phyloP scores from a whole-genome alignment of 2,113 vertebrate genomes.

The Scomber colias region DNA sequence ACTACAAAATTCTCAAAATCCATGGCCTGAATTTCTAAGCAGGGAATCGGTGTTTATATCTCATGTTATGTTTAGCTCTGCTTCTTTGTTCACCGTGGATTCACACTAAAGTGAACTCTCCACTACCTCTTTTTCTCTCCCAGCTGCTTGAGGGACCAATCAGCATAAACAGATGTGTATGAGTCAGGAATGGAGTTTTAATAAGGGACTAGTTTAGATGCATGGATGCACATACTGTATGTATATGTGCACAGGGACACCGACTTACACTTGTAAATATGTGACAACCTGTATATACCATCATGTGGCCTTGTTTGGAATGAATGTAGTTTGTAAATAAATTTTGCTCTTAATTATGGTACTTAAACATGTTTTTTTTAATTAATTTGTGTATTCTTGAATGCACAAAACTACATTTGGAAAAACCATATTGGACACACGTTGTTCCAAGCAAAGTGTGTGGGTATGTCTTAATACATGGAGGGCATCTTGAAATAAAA shows the following conservation, averaged over 20 bases:
- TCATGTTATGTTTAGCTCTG: not conserved
- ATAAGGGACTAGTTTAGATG: conserved; percentile 33
- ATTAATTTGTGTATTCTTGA: not conserved
- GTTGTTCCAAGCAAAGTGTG: too few species aligned
- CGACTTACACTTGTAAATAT: conserved; percentile 62
- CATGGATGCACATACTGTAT: conserved; percentile 38
- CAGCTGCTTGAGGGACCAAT: conserved; percentile 6
- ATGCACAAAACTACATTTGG: too few species aligned
- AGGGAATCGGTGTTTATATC: not conserved
- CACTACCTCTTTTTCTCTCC: conserved; percentile 20
- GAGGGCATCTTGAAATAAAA: too few species aligned
- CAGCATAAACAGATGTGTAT: not conserved
- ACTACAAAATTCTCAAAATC: not conserved
- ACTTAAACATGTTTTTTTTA: not conserved
- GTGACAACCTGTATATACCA: conserved; percentile 64
- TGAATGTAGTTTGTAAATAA: conserved; percentile 82
- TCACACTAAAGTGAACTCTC: conserved; percentile 9
- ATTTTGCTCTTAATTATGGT: conserved; percentile 11
- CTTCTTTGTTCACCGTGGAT: conserved; percentile 6
- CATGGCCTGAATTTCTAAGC: conserved; percentile 10
- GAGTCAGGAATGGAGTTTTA: conserved; percentile 14
- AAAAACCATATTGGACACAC: too few species aligned
- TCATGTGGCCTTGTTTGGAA: conserved; percentile 78
- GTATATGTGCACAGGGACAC: conserved; percentile 19
- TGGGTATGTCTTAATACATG: too few species aligned